A percentile compares a stretch with the other conserved stretches of the same genome.
Conservation (phyloP, 2,888 invertebrate genomes). For the Lamproptera curius region DNA sequence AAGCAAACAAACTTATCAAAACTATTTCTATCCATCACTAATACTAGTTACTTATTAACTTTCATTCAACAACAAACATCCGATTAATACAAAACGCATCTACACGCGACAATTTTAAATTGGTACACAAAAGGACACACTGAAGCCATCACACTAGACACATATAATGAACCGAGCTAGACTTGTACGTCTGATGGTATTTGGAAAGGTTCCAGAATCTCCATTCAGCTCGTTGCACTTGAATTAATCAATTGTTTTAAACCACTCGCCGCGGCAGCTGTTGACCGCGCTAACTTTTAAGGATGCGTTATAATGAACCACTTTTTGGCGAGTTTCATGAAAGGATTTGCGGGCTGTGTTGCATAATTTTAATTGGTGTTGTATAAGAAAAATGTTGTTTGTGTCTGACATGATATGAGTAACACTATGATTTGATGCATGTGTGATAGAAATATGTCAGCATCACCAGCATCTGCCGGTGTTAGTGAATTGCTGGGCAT, state of each 20-base stretch:
- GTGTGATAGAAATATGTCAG: too few relatives aligned
- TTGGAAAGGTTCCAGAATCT: conserved; percentile 53
- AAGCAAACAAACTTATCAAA: too few relatives aligned
- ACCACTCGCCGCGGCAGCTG: conserved; percentile 57
- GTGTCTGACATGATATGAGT: too few relatives aligned
- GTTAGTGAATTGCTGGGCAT: too few relatives aligned
- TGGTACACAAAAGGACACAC: conserved; percentile 20
- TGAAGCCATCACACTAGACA: conserved; percentile 19
- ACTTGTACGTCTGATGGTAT: conserved; percentile 35
- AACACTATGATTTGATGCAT: too few relatives aligned
- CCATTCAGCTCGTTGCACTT: conserved; percentile 59
- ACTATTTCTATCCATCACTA: too few relatives aligned
- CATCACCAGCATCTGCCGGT: too few relatives aligned
- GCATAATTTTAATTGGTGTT: too few relatives aligned
- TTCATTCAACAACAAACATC: background rate
- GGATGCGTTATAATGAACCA: conserved; percentile 17
- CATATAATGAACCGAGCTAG: conserved; percentile 21
- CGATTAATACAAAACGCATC: background rate
- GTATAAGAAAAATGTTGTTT: too few relatives aligned
- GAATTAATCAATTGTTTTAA: conserved; percentile 73
- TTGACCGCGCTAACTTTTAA: conserved; percentile 42
- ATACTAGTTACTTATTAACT: too few relatives aligned
- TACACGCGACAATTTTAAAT: conserved; percentile 8
- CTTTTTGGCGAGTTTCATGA: background rate
- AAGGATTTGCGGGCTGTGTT: too few relatives aligned